These are phyloP conservation scores for Struthio camelus DNA, from an alignment of 2,113 vertebrate genomes.

Conservation along the genomic window DNA sequence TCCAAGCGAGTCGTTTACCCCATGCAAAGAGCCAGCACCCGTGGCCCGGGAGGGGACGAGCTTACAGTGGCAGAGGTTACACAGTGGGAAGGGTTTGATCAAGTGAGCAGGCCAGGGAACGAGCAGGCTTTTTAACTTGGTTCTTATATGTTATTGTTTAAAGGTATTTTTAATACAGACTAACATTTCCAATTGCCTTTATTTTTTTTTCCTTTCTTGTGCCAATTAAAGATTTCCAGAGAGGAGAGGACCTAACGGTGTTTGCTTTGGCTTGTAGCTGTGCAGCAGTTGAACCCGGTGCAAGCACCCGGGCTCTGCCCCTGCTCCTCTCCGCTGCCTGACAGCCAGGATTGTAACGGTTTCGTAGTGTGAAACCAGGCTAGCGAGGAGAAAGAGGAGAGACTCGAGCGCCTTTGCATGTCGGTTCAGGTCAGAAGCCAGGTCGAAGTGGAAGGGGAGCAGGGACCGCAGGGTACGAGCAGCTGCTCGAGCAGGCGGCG, in stretches of 20 bases:
- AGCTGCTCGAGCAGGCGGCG: neutral
- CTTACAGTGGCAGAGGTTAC: neutral
- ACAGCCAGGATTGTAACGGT: neutral
- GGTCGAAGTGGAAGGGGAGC: fast-evolving
- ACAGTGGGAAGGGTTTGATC: neutral
- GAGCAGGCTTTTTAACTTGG: neutral
- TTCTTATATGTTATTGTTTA: no score
- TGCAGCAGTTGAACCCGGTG: neutral
- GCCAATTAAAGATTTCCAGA: neutral
- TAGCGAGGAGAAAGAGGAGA: neutral
- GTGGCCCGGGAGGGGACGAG: neutral
- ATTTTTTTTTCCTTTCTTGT: neutral
- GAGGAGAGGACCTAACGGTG: neutral
- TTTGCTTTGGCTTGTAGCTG: neutral
- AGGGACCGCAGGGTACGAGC: fast-evolving
- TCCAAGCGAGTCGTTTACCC: neutral
- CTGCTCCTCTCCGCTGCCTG: neutral
- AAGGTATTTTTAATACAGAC: neutral
- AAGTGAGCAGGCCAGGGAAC: neutral
- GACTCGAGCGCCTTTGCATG: neutral
- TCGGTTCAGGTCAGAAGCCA: neutral
- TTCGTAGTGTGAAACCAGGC: neutral
- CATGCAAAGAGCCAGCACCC: neutral
- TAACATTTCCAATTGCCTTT: neutral
- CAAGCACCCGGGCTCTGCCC: neutral